A percentile compares a stretch with the other conserved stretches of the same genome.
Conservation (phyloP, 2,113 vertebrate species). For the Hippoglossus stenolepis region DNA sequence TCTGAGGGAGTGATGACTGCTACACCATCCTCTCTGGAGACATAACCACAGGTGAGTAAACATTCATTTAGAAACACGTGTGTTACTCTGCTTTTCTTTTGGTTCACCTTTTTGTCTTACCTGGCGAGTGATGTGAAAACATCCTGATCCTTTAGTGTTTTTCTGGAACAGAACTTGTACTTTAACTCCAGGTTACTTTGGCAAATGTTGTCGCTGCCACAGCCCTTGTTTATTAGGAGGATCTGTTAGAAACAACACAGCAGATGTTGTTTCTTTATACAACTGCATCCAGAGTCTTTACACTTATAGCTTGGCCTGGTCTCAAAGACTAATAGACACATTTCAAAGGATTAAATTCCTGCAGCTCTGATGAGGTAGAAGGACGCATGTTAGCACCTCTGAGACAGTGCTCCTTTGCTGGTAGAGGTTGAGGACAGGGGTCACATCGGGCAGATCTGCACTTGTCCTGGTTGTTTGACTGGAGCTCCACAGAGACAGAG, state of each 20-base stretch:
- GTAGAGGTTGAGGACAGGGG: conserved; percentile 84
- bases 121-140: conserved; percentile 85
- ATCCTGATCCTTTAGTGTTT: conserved; percentile 80
- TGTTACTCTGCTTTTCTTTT: neutral
- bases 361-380: neutral
- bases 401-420: conserved; percentile 37
- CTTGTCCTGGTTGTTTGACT: conserved; percentile 69
- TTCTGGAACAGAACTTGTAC: conserved; percentile 87
- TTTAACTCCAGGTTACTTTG: conserved; percentile 89
- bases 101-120: conserved; percentile 73
- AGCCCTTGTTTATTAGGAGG: conserved; percentile 54
- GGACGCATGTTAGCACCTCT: conserved; percentile 37
- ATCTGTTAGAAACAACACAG: conserved; percentile 40
- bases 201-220: conserved; percentile 85
- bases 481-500: conserved; percentile 79
- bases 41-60: neutral
- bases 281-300: neutral
- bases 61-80: neutral
- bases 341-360: no score
- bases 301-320: neutral
- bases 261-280: neutral
- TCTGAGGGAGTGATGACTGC: conserved; percentile 89
- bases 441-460: conserved; percentile 75
- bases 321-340: neutral
- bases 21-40: conserved; percentile 82